Conservation (phyloP, 2,888 invertebrate species). For the Acrobasis repandana region DNA sequence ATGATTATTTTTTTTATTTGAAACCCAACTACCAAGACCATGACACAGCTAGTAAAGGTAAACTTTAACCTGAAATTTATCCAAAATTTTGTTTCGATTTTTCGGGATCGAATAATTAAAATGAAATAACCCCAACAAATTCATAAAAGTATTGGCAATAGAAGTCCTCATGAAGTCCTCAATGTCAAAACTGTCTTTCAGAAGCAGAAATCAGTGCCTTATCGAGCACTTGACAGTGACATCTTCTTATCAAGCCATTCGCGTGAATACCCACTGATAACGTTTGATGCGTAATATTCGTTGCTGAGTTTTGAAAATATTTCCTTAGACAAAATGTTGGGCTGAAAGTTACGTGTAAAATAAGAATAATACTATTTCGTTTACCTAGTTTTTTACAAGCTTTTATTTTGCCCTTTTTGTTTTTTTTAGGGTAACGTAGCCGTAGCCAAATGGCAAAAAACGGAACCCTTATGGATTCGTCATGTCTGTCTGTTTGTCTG, state of each 20-base stretch:
- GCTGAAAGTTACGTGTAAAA: too few relatives aligned
- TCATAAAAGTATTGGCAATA: neutral
- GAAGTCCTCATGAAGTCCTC: neutral
- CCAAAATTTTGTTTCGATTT: neutral
- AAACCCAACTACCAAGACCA: too few relatives aligned
- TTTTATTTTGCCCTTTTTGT: too few relatives aligned
- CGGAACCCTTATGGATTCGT: too few relatives aligned
- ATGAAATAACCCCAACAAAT: neutral
- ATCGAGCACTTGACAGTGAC: conserved; percentile 2
- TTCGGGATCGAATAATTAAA: neutral
- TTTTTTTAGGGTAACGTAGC: too few relatives aligned
- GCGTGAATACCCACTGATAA: neutral
- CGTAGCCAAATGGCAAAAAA: too few relatives aligned
- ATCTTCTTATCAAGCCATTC: neutral
- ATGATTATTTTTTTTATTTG: too few relatives aligned
- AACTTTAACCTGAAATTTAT: neutral
- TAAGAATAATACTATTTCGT: too few relatives aligned
- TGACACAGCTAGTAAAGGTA: too few relatives aligned
- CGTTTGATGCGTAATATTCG: neutral
- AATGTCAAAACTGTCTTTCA: neutral
- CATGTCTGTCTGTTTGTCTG: too few relatives aligned
- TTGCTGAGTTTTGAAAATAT: neutral
- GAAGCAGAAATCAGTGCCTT: neutral
- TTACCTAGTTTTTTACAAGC: too few relatives aligned
- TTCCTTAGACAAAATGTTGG: too few relatives aligned